These are phyloP conservation scores for Schrankia costaestrigalis DNA, from an alignment of 2,888 invertebrate species.

Conservation along the genomic window DNA sequence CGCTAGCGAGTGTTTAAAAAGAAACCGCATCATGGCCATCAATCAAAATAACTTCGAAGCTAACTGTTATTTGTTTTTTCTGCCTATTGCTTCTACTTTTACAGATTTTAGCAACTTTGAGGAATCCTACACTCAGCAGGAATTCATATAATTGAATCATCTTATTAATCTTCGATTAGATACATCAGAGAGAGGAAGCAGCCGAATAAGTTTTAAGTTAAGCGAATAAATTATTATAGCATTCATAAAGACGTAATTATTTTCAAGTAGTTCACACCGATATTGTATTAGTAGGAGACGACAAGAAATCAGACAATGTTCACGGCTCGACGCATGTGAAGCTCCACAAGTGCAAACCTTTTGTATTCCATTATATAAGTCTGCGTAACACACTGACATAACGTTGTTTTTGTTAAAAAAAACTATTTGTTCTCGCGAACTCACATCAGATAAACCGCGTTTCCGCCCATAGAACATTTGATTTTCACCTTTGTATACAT, in stretches of 20 bases:
- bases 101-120: no score
- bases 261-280: slow-evolving; percentile 36
- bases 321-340: slow-evolving; percentile 58
- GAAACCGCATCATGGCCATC: no score
- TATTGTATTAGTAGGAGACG: slow-evolving; percentile 15
- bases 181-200: no score
- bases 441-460: slow-evolving; percentile 21
- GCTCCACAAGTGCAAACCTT: slow-evolving; percentile 59
- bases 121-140: no score
- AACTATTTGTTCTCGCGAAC: slow-evolving; percentile 16
- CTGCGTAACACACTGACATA: slow-evolving; percentile 47
- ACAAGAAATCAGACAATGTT: slow-evolving; percentile 60
- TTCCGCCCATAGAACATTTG: slow-evolving; percentile 19
- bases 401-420: slow-evolving; percentile 29
- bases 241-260: slow-evolving; percentile 14
- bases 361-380: slow-evolving; percentile 58
- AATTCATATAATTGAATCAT: no score
- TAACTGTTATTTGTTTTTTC: no score
- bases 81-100: no score
- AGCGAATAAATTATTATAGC: no score
- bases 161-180: no score
- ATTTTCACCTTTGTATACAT: slow-evolving; percentile 17
- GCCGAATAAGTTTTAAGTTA: no score
- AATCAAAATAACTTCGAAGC: no score
- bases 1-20: no score